Percentiles rank a stretch among this genome's conserved stretches.
These are phyloP conservation scores for Leptobrachium leishanense DNA, from an alignment of 2,113 vertebrate species.

Conservation along the genomic window DNA sequence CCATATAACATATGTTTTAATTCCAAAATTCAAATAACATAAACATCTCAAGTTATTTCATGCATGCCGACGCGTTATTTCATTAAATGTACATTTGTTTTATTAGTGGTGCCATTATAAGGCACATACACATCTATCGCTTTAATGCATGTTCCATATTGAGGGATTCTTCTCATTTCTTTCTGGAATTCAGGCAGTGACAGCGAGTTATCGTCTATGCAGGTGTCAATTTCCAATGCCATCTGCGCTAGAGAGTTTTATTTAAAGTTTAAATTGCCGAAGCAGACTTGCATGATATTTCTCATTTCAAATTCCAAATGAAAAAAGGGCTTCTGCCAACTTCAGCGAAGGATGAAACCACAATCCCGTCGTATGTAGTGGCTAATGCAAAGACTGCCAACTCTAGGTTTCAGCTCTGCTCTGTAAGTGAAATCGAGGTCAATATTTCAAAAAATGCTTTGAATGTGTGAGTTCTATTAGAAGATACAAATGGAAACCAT, in stretches of 20 bases:
- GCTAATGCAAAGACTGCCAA: constrained; percentile 34
- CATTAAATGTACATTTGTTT: too few species aligned
- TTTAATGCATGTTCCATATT: background rate
- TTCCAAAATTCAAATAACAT: too few species aligned
- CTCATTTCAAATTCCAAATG: constrained; percentile 50
- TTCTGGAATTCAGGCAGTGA: constrained; percentile 29
- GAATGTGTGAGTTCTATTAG: too few species aligned
- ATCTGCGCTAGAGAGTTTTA: constrained; percentile 44
- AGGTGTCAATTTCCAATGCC: constrained; percentile 47
- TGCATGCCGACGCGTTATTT: too few species aligned
- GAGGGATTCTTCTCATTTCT: constrained; percentile 19
- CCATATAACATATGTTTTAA: too few species aligned
- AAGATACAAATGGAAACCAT: too few species aligned
- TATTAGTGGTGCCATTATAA: background rate
- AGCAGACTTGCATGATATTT: constrained; percentile 49
- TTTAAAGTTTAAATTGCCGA: constrained; percentile 49
- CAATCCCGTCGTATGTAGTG: constrained; percentile 38
- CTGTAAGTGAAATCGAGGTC: constrained; percentile 22
- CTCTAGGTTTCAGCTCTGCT: constrained; percentile 5
- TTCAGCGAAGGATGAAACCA: constrained; percentile 46
- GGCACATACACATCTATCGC: background rate
- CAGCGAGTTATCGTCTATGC: constrained; percentile 44
- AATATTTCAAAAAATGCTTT: background rate
- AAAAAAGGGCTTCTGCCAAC: constrained; percentile 45
- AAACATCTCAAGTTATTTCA: too few species aligned